These are phyloP conservation scores for Stylophora pistillata DNA, from an alignment of 64 coral and sea anemone genomes.

Conservation along the genomic window DNA sequence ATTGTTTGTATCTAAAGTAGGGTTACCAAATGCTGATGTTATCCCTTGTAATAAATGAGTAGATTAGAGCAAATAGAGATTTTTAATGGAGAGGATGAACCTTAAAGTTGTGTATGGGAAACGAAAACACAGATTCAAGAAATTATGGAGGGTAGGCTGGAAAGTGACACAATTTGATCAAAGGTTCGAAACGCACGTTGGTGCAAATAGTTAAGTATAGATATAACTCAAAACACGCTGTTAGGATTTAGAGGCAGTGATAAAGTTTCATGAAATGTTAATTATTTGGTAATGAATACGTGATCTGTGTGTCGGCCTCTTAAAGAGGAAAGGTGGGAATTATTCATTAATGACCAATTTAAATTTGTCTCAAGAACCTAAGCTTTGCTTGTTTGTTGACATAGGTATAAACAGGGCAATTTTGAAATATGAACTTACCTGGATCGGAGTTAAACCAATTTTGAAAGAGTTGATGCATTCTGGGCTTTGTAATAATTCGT, in stretches of 20 bases:
- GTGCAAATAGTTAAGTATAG: no score
- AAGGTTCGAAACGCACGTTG: not conserved
- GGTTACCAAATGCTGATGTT: not conserved
- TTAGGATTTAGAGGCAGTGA: not conserved
- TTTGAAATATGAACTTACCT: not conserved
- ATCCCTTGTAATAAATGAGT: not conserved
- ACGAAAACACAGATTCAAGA: not conserved
- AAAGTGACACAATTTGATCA: not conserved
- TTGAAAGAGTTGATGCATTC: no score
- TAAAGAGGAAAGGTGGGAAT: not conserved
- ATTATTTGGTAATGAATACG: not conserved
- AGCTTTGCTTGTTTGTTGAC: not conserved
- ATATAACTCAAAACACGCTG: not conserved
- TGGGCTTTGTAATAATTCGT: no score
- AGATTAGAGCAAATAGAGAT: constrained; percentile 14
- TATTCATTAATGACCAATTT: no score
- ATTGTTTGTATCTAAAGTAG: not conserved
- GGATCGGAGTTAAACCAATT: not conserved
- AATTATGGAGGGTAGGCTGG: not conserved
- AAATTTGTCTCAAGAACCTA: no score
- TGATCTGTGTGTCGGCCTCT: not conserved
- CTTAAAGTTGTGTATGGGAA: not conserved
- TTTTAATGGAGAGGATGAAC: not conserved
- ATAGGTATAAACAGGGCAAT: not conserved
- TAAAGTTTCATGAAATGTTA: not conserved